These are phyloP conservation scores for Pogona vitticeps DNA, from an alignment of 2,113 vertebrate species.

Conservation along the genomic window DNA sequence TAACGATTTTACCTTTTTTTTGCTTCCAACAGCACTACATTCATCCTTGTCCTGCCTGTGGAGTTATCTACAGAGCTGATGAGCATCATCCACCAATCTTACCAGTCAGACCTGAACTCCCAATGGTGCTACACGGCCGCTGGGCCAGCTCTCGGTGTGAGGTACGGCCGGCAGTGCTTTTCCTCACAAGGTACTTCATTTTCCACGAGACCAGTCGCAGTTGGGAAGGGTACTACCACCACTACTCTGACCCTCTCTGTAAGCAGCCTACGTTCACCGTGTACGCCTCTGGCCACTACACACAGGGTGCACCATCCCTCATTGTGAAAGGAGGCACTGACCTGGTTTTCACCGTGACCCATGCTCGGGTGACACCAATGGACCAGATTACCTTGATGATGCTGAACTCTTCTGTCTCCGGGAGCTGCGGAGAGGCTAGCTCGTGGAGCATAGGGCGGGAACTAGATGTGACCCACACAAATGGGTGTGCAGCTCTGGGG, in stretches of 20 bases:
- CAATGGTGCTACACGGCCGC: slow-evolving; percentile 75
- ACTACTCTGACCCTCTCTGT: slow-evolving; percentile 88
- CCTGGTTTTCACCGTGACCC: slow-evolving; percentile 84
- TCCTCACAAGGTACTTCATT: slow-evolving; percentile 86
- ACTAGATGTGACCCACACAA: slow-evolving; percentile 85
- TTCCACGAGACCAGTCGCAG: slow-evolving; percentile 77
- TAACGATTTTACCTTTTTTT: background rate
- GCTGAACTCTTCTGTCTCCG: slow-evolving; percentile 78
- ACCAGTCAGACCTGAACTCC: slow-evolving; percentile 51
- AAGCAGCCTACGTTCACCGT: slow-evolving; percentile 85
- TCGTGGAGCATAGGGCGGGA: slow-evolving; percentile 81
- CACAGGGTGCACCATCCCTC: slow-evolving; percentile 75
- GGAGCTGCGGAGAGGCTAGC: slow-evolving; percentile 80
- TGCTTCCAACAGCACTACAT: slow-evolving; percentile 80
- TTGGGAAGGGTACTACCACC: slow-evolving; percentile 87
- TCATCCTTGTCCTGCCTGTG: slow-evolving; percentile 85
- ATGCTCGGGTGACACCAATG: slow-evolving; percentile 78
- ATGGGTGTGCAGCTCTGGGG: slow-evolving; percentile 83
- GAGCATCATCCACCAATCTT: slow-evolving; percentile 83
- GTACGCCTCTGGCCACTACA: slow-evolving; percentile 82
- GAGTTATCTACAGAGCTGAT: slow-evolving; percentile 78
- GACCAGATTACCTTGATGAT: slow-evolving; percentile 74
- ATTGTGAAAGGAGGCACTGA: slow-evolving; percentile 79
- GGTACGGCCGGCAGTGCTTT: slow-evolving; percentile 84
- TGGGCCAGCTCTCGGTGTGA: slow-evolving; percentile 88